Percentiles rank a stretch among this genome's conserved stretches.
phyloP scores from a whole-genome alignment of 2,797 vertebrate genomes.

The Scolopax bukidnonensis region DNA sequence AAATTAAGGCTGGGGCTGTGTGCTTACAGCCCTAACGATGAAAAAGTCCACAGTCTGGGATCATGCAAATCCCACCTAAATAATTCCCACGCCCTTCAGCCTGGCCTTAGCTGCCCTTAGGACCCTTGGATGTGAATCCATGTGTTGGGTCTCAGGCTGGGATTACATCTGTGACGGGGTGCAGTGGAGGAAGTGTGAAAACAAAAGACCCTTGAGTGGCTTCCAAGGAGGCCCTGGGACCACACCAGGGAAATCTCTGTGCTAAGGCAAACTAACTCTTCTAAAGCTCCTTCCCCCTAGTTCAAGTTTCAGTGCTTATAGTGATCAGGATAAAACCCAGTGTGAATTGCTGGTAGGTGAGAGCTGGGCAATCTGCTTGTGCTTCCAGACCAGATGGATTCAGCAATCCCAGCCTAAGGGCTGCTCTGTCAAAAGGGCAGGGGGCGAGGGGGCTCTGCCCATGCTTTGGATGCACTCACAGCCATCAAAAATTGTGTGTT shows the following conservation, averaged over 20 bases:
- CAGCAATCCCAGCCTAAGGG: not conserved
- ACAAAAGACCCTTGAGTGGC: slow-evolving; percentile 1
- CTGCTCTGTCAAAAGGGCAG: not conserved
- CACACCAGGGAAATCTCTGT: fast-evolving
- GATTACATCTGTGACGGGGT: not conserved
- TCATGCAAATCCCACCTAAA: not conserved
- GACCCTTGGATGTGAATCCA: not conserved
- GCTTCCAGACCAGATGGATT: not conserved
- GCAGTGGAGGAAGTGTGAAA: not conserved
- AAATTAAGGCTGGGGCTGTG: not conserved
- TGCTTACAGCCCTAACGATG: not conserved
- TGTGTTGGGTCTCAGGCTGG: not conserved
- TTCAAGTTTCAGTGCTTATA: not conserved
- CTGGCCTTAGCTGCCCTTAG: slow-evolving; percentile 7
- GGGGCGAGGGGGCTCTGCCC: not conserved
- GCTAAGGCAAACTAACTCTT: not conserved
- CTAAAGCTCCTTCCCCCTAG: not conserved
- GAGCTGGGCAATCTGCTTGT: not conserved
- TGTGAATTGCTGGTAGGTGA: not conserved
- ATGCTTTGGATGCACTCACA: not conserved
- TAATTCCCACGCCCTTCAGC: not conserved
- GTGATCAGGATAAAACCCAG: not conserved
- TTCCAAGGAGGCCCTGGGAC: not conserved
- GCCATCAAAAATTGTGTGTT: fast-evolving
- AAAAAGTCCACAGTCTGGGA: not conserved